These are phyloP conservation scores for Taxidea taxus DNA, from an alignment of 2,113 vertebrate species.

Conservation along the genomic window DNA sequence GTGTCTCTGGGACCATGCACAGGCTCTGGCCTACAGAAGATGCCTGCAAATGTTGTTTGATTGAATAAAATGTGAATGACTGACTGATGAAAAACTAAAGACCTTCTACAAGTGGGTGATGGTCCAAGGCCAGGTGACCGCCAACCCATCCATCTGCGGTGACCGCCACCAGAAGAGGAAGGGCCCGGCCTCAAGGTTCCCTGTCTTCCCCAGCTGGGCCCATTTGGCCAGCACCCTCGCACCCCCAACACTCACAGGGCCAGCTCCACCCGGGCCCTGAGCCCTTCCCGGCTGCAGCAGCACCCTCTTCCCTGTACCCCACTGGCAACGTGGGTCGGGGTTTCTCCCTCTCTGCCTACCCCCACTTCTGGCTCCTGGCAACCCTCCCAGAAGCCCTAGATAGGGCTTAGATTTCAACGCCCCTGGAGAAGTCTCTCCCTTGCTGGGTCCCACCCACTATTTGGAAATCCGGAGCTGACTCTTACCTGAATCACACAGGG, in stretches of 20 bases:
- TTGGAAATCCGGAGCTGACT: conserved; percentile 60
- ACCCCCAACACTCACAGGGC: not conserved
- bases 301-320: not conserved
- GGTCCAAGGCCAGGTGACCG: not conserved
- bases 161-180: not conserved
- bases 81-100: not conserved
- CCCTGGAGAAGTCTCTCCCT: not conserved
- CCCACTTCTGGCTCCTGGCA: not conserved
- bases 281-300: not conserved
- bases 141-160: not conserved
- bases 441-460: conserved; percentile 1
- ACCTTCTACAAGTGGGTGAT: not conserved
- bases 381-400: not conserved
- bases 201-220: not conserved
- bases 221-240: not conserved
- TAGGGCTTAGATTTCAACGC: not conserved
- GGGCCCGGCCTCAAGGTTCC: conserved; percentile 30
- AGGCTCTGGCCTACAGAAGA: not conserved
- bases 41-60: not conserved
- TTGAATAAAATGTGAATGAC: not conserved
- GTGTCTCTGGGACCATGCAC: not conserved
- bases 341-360: not conserved
- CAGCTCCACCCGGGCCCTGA: not conserved
- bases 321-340: not conserved
- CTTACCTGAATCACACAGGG: conserved; percentile 66